Evolutionary conservation across 2,113 vertebrate species (phyloP).

Genomic region (Nothoprocta pentlandii): DNA sequence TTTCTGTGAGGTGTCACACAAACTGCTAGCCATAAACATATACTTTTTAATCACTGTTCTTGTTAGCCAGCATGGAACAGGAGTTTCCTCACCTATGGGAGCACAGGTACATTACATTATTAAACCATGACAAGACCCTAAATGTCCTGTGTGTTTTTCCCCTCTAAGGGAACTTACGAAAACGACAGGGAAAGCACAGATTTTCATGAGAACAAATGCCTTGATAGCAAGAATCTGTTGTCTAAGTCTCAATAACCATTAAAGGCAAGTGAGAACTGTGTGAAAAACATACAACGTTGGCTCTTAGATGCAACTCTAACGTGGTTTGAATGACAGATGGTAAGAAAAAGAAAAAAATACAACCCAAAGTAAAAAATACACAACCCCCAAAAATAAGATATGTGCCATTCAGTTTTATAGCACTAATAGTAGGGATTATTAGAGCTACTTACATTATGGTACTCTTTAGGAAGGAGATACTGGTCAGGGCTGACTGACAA

Average conservation of each 20-base stretch:
- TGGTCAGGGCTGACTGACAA: conserved; percentile 81
- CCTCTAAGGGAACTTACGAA: background rate
- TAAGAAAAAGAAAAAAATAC: too few relatives aligned
- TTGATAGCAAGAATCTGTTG: background rate
- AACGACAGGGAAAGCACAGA: background rate
- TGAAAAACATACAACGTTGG: background rate
- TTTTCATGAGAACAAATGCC: background rate
- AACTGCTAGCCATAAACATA: background rate
- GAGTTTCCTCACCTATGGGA: background rate
- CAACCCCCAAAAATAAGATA: background rate
- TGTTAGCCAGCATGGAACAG: background rate
- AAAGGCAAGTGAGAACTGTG: background rate
- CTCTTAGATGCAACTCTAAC: background rate
- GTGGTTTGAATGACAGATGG: background rate
- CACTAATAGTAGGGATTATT: background rate
- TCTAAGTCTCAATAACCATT: background rate
- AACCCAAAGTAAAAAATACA: too few relatives aligned
- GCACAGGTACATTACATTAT: background rate
- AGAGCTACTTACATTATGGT: conserved; percentile 82
- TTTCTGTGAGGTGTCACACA: background rate
- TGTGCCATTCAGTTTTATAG: background rate
- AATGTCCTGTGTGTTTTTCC: background rate
- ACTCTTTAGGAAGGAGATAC: conserved; percentile 88
- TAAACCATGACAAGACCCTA: background rate
- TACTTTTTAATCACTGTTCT: background rate